Percentiles rank a stretch among this genome's conserved stretches.
phyloP scores from a whole-genome alignment of 1,140 invertebrate species.

The Drosophila littoralis region DNA sequence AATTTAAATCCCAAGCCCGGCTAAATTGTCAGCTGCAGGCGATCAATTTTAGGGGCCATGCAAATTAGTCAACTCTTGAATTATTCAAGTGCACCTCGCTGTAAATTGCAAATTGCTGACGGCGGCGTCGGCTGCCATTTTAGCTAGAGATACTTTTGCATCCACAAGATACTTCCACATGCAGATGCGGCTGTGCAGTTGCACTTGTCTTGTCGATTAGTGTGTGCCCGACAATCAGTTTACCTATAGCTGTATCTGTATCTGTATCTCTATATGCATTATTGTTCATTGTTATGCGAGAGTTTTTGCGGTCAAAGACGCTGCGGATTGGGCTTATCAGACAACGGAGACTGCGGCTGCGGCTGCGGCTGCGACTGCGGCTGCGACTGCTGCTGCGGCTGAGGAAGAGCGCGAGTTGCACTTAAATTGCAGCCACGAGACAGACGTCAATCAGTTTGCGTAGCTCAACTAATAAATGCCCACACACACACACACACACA shows the following conservation, averaged over 20 bases:
- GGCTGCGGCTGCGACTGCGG: background rate
- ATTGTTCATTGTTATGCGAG: constrained; percentile 18
- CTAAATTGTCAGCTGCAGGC: background rate
- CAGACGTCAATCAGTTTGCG: constrained; percentile 80
- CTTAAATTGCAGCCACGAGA: constrained; percentile 81
- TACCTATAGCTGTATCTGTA: background rate
- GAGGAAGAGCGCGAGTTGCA: constrained; percentile 68
- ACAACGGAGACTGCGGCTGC: background rate
- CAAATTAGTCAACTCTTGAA: constrained; percentile 33
- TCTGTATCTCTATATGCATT: background rate
- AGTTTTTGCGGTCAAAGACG: constrained; percentile 57
- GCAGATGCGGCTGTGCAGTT: background rate
- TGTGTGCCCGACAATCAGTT: constrained; percentile 6
- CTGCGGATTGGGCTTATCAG: constrained; percentile 55
- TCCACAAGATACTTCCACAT: constrained; percentile 15
- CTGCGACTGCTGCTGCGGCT: constrained; percentile 1
- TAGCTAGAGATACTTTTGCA: background rate
- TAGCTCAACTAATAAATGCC: constrained; percentile 55
- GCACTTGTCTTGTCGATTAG: constrained; percentile 19
- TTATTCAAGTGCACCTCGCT: constrained; percentile 60
- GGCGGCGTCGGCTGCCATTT: constrained; percentile 10
- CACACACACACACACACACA: constrained; percentile 15
- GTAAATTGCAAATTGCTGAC: constrained; percentile 53
- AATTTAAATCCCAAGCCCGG: too few species aligned
- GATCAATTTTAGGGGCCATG: background rate